These are phyloP conservation scores for Tympanoctomys barrerae DNA, from an alignment of 2,797 vertebrate species.

Conservation along the genomic window DNA sequence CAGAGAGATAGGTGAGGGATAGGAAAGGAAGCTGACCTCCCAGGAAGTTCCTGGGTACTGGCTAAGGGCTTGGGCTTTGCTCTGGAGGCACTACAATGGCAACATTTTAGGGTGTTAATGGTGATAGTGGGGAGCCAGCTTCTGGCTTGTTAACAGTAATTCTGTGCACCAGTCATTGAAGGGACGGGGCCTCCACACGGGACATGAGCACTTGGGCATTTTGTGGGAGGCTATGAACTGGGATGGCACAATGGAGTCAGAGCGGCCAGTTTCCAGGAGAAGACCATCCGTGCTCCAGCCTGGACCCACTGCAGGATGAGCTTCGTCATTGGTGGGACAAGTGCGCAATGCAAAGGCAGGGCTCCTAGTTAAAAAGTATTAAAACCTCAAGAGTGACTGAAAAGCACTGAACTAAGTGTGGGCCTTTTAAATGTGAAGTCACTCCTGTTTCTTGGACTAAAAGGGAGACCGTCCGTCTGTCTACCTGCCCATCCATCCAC, in stretches of 20 bases:
- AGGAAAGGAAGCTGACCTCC: not conserved
- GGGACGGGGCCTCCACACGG: rapidly evolving
- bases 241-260: not conserved
- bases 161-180: not conserved
- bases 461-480: not conserved
- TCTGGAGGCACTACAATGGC: not conserved
- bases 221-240: not conserved
- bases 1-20: not conserved
- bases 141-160: not conserved
- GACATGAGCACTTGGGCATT: not conserved
- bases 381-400: not conserved
- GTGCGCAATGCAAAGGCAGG: not conserved
- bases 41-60: not conserved
- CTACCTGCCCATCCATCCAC: not conserved
- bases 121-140: not conserved
- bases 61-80: not conserved
- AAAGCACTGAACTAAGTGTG: not conserved
- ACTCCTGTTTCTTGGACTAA: not conserved
- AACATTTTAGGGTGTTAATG: not conserved
- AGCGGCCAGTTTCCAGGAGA: not conserved
- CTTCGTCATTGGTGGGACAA: not conserved
- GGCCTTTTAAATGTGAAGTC: not conserved
- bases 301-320: not conserved
- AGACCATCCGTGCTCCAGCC: not conserved
- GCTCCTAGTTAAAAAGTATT: constrained; percentile 13